A percentile compares a stretch with the other conserved stretches of the same genome.
These are phyloP conservation scores for Zonitis immaculata DNA, from an alignment of 2,888 invertebrate genomes.

Conservation along the genomic window DNA sequence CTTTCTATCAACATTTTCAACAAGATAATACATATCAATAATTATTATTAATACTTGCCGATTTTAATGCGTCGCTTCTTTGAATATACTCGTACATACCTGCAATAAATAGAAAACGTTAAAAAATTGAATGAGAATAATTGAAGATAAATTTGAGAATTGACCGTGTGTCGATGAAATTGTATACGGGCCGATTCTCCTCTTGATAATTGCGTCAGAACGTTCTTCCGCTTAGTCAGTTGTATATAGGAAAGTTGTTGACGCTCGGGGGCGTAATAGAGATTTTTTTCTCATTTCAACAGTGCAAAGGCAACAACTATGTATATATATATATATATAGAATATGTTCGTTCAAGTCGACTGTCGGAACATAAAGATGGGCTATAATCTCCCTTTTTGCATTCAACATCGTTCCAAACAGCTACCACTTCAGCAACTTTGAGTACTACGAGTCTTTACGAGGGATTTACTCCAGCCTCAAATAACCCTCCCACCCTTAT, in stretches of 20 bases:
- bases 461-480: not conserved
- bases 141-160: too few species aligned
- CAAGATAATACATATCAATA: too few species aligned
- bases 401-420: constrained; percentile 14
- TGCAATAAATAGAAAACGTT: constrained; percentile 6
- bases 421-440: not conserved
- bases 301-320: not conserved
- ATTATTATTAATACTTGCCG: too few species aligned
- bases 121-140: not conserved
- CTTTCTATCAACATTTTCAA: too few species aligned
- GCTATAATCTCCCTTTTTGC: constrained; percentile 20
- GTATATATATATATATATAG: too few species aligned
- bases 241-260: not conserved
- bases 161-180: not conserved
- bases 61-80: too few species aligned
- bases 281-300: not conserved
- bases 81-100: too few species aligned
- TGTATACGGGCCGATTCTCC: not conserved
- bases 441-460: not conserved
- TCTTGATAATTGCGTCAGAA: constrained; percentile 5
- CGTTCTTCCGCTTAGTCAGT: not conserved
- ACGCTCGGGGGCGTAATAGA: not conserved
- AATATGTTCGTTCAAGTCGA: not conserved
- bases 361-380: constrained; percentile 11
- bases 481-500: too few species aligned